Conservation (phyloP, 2,888 invertebrate species). For the Hoplodrina blanda region DNA sequence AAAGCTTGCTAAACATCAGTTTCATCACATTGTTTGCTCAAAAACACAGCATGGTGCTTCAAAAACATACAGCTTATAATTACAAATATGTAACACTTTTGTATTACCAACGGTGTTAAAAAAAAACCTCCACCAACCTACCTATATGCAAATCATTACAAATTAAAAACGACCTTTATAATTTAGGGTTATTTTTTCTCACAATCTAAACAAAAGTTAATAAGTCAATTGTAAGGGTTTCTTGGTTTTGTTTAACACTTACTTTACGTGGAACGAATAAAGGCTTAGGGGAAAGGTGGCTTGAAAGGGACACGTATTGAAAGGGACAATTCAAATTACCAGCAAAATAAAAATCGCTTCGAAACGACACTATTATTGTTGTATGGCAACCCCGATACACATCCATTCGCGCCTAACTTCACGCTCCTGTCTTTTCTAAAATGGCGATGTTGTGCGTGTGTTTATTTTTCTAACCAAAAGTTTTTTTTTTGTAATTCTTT, state of each 20-base stretch:
- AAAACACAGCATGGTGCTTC: conserved; percentile 27
- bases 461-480: no score
- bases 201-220: conserved; percentile 80
- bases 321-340: no score
- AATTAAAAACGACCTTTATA: conserved; percentile 64
- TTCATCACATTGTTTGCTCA: conserved; percentile 29
- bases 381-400: no score
- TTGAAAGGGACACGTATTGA: no score
- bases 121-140: conserved; percentile 19
- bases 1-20: conserved; percentile 34
- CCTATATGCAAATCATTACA: conserved; percentile 55
- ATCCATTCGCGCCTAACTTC: no score
- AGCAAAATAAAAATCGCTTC: no score
- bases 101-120: conserved; percentile 31
- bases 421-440: no score
- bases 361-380: no score
- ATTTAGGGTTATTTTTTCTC: conserved; percentile 79
- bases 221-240: conserved; percentile 55
- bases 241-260: conserved; percentile 59
- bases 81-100: conserved; percentile 44
- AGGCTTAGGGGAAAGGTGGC: no score
- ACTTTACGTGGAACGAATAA: conserved; percentile 58
- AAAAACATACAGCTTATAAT: conserved; percentile 35
- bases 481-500: no score
- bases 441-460: no score